Evolutionary conservation across 2,888 invertebrate genomes (phyloP).

Genomic region (Homarus gammarus): DNA sequence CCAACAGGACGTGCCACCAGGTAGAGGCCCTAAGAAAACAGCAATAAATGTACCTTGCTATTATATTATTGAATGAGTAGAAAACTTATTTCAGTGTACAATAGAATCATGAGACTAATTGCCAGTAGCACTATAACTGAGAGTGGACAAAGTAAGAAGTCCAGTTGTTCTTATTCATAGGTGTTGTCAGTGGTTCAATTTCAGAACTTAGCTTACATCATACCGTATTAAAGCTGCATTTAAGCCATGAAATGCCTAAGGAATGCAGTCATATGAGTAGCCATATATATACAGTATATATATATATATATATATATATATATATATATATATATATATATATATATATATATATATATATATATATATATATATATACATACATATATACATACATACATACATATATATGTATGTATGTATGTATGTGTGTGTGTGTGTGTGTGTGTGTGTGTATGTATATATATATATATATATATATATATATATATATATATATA

Average conservation of each 20-base stretch:
- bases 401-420: too few relatives aligned
- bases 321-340: too few relatives aligned
- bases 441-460: too few relatives aligned
- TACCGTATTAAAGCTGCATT: background rate
- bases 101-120: slow-evolving; percentile 2
- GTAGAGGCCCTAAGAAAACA: slow-evolving; percentile 45
- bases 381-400: too few relatives aligned
- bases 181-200: background rate
- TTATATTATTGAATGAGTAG: background rate
- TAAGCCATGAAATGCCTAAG: background rate
- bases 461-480: too few relatives aligned
- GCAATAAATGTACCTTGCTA: slow-evolving; percentile 23
- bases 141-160: background rate
- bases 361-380: too few relatives aligned
- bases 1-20: slow-evolving; percentile 69
- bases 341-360: too few relatives aligned
- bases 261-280: background rate
- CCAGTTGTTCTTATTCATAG: slow-evolving; percentile 14
- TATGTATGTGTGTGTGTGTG: too few relatives aligned
- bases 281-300: background rate
- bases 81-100: background rate
- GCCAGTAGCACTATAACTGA: slow-evolving; percentile 2
- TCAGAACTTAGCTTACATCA: background rate
- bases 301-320: too few relatives aligned
- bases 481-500: too few relatives aligned